Conservation (phyloP, 2,888 invertebrate genomes). For the Pyrgus malvae region DNA sequence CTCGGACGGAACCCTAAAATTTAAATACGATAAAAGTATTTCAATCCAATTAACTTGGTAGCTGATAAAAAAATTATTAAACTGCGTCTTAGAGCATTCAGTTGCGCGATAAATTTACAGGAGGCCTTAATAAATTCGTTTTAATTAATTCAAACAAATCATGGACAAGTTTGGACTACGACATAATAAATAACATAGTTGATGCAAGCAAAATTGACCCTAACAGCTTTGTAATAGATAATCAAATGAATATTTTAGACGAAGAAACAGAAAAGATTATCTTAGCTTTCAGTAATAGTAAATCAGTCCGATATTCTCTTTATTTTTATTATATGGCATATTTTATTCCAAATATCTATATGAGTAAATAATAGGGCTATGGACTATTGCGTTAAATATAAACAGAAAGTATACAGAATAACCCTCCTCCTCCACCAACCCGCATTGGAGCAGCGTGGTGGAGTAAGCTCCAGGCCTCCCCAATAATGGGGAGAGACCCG, state of each 20-base stretch:
- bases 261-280: neutral
- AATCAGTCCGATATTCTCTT: too few relatives aligned
- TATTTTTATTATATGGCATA: too few relatives aligned
- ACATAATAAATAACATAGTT: constrained; percentile 7
- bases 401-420: too few relatives aligned
- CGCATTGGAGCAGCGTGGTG: too few relatives aligned
- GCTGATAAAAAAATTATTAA: constrained; percentile 14
- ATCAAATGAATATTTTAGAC: neutral
- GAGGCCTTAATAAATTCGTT: constrained; percentile 30
- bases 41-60: constrained; percentile 23
- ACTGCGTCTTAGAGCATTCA: constrained; percentile 18
- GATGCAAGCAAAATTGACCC: neutral
- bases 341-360: too few relatives aligned
- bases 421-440: too few relatives aligned
- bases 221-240: neutral
- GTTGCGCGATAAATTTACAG: constrained; percentile 28
- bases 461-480: too few relatives aligned
- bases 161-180: constrained; percentile 4
- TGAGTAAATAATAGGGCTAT: too few relatives aligned
- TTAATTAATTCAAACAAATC: constrained; percentile 33
- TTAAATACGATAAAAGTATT: constrained; percentile 15
- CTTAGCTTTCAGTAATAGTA: too few relatives aligned
- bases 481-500: too few relatives aligned
- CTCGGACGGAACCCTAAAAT: too few relatives aligned
- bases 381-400: too few relatives aligned